Evolutionary conservation across 2,888 invertebrate species (phyloP).

Genomic region (Drosophila basisetae): DNA sequence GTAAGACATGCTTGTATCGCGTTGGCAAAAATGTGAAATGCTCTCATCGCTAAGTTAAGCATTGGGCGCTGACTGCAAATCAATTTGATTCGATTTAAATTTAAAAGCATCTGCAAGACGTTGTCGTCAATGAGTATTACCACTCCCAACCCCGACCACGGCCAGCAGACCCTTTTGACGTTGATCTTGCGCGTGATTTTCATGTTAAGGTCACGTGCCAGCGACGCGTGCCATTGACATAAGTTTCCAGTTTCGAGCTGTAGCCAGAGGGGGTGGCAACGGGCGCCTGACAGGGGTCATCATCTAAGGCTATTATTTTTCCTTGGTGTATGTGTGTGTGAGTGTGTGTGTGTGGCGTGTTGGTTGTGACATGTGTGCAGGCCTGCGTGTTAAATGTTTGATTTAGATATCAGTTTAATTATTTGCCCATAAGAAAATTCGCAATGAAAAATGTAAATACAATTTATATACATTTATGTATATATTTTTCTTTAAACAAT

Average conservation of each 20-base stretch:
- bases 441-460: neutral
- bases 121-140: constrained; percentile 36
- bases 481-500: neutral
- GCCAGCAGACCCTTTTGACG: constrained; percentile 27
- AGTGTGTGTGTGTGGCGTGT: neutral
- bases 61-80: constrained; percentile 77
- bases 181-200: constrained; percentile 77
- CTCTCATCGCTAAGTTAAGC: constrained; percentile 16
- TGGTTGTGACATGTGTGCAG: constrained; percentile 66
- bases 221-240: constrained; percentile 76
- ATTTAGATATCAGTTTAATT: constrained; percentile 76
- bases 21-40: neutral
- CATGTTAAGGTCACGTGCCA: constrained; percentile 78
- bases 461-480: neutral
- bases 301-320: constrained; percentile 1
- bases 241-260: constrained; percentile 72
- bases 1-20: neutral
- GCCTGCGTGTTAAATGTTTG: constrained; percentile 68
- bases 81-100: constrained; percentile 85
- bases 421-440: constrained; percentile 45
- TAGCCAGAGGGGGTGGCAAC: constrained; percentile 24
- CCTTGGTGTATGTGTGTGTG: neutral
- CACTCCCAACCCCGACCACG: neutral
- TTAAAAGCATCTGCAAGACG: constrained; percentile 80
- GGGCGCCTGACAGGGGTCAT: constrained; percentile 52